Evolutionary conservation across 2,113 vertebrate genomes (phyloP), one percentile per base, ranked within the genome.

Genomic region (Thymallus thymallus): DNA sequence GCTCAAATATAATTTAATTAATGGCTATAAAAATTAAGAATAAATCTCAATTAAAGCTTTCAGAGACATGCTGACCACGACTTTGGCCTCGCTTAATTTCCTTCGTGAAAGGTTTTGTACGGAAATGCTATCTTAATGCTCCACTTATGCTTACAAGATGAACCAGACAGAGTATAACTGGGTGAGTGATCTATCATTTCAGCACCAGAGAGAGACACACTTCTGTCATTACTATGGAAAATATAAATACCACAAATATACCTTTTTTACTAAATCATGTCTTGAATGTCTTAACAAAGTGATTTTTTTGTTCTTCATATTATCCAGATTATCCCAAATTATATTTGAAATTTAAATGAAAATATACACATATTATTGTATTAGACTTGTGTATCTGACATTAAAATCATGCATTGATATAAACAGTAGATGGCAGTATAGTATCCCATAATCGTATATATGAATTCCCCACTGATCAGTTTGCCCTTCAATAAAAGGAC

Each of bases 391-490:
- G 5, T 26, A 5, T 14, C 23, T 29, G n/a, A 63, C 32, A 48
- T 58, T 68, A 55, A 56, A 77, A 69, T 68, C 55, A 84, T 79
- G 74, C 68, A 72, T 75, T 66, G 20, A 72, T 60, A 2, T 68
- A 74, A 90, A 85, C 96, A 91, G 96, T 96, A 98, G 97, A 93
- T 97, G 96, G 97, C 96, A 95, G 86, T 91, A 82, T 89, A 80
- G 79, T 84, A 94, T 89, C 90, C 93, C 79, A 73, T 81, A 90
- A 88, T 89, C 2, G 35, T 9, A 2, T 1, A 84, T 70, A 84
- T 60, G 10, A 81, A 68, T 71, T 76, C 70, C 76, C 63, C 32
- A 70, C 77, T 73, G 79, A 83, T 80, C 72, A 76, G 46, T 75
- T 82, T 81, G 64, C 75, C 80, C 80, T 79, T 84, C 64, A 76